Conservation (phyloP, 2,113 vertebrate genomes). For the Carassius auratus region DNA sequence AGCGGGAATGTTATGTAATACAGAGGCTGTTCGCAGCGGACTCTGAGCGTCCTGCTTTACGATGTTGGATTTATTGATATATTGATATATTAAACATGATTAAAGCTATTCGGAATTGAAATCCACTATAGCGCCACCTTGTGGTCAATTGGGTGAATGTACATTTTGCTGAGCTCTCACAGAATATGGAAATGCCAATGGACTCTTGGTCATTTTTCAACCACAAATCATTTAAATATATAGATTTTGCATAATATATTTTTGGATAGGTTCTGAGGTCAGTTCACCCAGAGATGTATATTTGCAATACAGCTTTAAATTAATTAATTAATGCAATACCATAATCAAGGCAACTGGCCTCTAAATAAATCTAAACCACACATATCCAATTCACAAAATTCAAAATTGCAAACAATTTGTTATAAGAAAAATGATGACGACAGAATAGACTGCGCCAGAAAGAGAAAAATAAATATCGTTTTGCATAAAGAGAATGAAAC, state of each 20-base stretch:
- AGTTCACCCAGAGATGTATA: not conserved
- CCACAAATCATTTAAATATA: not conserved
- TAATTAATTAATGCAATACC: too few relatives aligned
- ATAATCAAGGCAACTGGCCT: too few relatives aligned
- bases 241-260: not conserved
- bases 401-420: not conserved
- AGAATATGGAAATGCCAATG: not conserved
- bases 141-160: constrained; percentile 1
- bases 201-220: not conserved
- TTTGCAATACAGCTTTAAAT: not conserved
- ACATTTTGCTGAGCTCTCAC: not conserved
- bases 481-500: not conserved
- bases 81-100: not conserved
- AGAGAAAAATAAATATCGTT: not conserved
- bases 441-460: not conserved
- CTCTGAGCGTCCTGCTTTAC: not conserved
- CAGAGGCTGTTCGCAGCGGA: not conserved
- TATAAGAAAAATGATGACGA: not conserved
- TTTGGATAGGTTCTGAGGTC: not conserved
- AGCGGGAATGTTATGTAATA: constrained; percentile 26
- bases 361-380: too few relatives aligned
- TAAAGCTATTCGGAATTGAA: not conserved
- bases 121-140: constrained; percentile 19
- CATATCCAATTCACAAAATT: too few relatives aligned
- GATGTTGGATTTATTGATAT: not conserved